Evolutionary conservation across 2,888 invertebrate species (phyloP).

Genomic region (Unio delphinus): DNA sequence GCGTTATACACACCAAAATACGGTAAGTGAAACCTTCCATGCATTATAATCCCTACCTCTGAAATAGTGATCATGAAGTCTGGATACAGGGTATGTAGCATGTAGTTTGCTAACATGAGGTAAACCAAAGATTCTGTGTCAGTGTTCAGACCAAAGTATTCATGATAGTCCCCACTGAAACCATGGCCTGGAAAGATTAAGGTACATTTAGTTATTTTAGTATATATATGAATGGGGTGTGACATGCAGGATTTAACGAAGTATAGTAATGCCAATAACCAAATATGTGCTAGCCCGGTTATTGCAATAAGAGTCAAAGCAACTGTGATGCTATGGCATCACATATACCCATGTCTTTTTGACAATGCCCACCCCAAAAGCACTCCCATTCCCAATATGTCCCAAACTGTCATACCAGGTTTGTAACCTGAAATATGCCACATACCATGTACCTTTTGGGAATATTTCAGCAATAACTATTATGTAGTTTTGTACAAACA

Average conservation of each 20-base stretch:
- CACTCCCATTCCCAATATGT: too few relatives aligned
- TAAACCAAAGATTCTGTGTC: constrained; percentile 97
- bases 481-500: too few relatives aligned
- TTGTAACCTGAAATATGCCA: too few relatives aligned
- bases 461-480: too few relatives aligned
- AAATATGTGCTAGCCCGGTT: not conserved
- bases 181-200: constrained; percentile 59
- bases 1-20: too few relatives aligned
- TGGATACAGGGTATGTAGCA: constrained; percentile 85
- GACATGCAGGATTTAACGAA: not conserved
- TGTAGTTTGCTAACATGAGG: constrained; percentile 92
- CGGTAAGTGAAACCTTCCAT: not conserved
- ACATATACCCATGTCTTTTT: too few relatives aligned
- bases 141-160: constrained; percentile 96
- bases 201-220: too few relatives aligned
- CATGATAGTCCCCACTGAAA: constrained; percentile 88
- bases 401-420: too few relatives aligned
- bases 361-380: too few relatives aligned
- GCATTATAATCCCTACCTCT: constrained; percentile 77
- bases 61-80: constrained; percentile 86
- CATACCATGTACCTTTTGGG: too few relatives aligned
- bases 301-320: not conserved
- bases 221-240: too few relatives aligned
- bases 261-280: not conserved
- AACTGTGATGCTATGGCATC: too few relatives aligned